These are phyloP conservation scores for Rhynchonema sp. DNA, from an alignment of 2,888 invertebrate species.

Conservation along the genomic window DNA sequence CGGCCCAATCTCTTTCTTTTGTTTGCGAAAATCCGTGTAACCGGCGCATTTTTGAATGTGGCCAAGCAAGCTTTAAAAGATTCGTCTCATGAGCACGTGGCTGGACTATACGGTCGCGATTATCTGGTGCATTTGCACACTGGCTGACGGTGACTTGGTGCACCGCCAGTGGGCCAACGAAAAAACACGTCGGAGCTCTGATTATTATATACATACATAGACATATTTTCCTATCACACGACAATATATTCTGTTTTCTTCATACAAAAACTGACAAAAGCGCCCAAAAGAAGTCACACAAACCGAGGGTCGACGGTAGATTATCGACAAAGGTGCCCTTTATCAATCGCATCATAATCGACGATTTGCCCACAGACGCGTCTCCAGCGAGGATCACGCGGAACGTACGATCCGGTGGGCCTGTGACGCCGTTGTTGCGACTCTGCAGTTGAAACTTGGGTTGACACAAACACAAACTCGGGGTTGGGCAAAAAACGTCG, in stretches of 20 bases:
- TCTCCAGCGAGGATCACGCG: constrained; percentile 44
- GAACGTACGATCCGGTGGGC: constrained; percentile 40
- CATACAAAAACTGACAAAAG: not conserved
- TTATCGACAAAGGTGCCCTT: constrained; percentile 38
- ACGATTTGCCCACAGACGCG: constrained; percentile 44
- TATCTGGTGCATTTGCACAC: too few species aligned
- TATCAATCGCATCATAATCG: constrained; percentile 41
- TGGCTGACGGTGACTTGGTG: not conserved
- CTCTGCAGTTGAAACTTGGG: too few species aligned
- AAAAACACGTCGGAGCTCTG: not conserved
- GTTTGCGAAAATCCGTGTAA: too few species aligned
- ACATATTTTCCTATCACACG: too few species aligned
- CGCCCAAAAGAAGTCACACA: constrained; percentile 9
- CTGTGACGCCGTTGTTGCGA: constrained; percentile 3
- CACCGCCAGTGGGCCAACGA: not conserved
- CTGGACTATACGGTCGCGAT: too few species aligned
- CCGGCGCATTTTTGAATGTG: too few species aligned
- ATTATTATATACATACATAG: too few species aligned
- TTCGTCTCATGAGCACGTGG: too few species aligned
- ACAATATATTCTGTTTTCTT: not conserved
- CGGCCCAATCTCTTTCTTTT: too few species aligned
- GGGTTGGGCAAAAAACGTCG: too few species aligned
- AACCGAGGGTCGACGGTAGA: constrained; percentile 41
- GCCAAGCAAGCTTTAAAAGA: too few species aligned
- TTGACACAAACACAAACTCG: too few species aligned